phyloP scores from a whole-genome alignment of 2,113 vertebrate genomes.

The Dendropsophus ebraccatus region DNA sequence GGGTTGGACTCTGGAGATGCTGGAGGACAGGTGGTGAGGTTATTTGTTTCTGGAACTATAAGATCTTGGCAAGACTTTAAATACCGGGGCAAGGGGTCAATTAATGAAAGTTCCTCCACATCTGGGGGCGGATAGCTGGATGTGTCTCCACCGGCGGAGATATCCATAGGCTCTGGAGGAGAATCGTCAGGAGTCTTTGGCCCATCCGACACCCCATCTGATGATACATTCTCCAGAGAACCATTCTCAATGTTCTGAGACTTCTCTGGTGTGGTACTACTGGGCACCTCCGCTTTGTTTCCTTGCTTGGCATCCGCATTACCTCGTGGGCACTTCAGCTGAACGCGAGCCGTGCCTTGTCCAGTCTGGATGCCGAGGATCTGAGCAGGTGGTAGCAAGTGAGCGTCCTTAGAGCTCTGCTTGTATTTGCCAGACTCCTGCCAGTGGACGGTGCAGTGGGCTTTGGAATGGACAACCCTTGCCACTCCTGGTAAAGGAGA shows the following conservation, averaged over 20 bases:
- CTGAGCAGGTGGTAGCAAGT: slow-evolving; percentile 84
- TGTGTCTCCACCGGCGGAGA: slow-evolving; percentile 28
- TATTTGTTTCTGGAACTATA: slow-evolving; percentile 74
- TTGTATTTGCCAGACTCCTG: slow-evolving; percentile 90
- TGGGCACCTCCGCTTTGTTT: slow-evolving; percentile 64
- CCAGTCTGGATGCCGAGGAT: slow-evolving; percentile 90
- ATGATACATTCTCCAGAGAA: slow-evolving; percentile 63
- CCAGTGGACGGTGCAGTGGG: slow-evolving; percentile 97
- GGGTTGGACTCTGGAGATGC: slow-evolving; percentile 61
- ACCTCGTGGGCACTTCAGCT: slow-evolving; percentile 71
- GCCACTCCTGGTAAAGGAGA: slow-evolving; percentile 89
- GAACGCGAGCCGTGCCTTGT: slow-evolving; percentile 75
- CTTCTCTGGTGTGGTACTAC: slow-evolving; percentile 62
- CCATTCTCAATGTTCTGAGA: slow-evolving; percentile 70
- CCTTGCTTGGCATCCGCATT: slow-evolving; percentile 64
- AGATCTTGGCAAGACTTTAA: slow-evolving; percentile 81
- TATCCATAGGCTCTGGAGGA: slow-evolving; percentile 58
- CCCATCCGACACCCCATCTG: slow-evolving; percentile 64
- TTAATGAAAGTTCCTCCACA: slow-evolving; percentile 76
- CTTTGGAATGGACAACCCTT: slow-evolving; percentile 96
- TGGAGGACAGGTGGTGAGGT: slow-evolving; percentile 22
- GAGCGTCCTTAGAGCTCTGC: slow-evolving; percentile 81
- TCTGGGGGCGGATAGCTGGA: slow-evolving; percentile 68
- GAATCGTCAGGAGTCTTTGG: slow-evolving; percentile 65
- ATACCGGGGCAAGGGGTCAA: slow-evolving; percentile 77